Percentiles rank a stretch among this genome's conserved stretches.
Conservation (phyloP, 2,797 vertebrate genomes). For the Sphenopsis melanotis region DNA sequence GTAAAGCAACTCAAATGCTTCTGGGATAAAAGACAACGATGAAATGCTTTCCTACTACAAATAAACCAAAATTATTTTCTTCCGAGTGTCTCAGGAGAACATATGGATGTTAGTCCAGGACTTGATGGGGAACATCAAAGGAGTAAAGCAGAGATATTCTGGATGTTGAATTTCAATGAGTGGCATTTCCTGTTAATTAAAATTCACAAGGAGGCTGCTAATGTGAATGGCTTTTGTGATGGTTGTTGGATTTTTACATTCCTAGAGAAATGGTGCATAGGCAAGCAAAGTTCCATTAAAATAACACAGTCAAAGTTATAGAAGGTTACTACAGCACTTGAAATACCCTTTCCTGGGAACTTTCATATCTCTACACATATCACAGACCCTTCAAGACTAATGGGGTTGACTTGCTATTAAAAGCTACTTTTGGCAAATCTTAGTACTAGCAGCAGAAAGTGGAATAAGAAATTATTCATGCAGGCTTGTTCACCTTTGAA, state of each 20-base stretch:
- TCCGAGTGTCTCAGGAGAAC: neutral
- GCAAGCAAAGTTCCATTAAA: neutral
- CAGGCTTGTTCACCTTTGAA: neutral
- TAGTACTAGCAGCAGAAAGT: neutral
- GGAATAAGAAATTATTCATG: neutral
- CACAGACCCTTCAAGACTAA: neutral
- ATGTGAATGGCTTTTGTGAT: conserved; percentile 47
- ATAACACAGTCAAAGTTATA: neutral
- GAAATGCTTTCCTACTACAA: conserved; percentile 24
- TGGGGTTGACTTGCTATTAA: neutral
- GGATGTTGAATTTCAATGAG: conserved; percentile 36
- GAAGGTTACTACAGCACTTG: neutral
- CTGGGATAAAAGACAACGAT: neutral
- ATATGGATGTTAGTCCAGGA: neutral
- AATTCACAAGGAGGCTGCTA: conserved; percentile 47
- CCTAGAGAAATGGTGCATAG: neutral
- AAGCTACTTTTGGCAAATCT: neutral
- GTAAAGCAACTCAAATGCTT: neutral
- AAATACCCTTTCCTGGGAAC: neutral
- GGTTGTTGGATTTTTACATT: conserved; percentile 22
- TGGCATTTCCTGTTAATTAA: conserved; percentile 62
- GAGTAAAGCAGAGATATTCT: conserved; percentile 18
- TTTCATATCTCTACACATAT: neutral
- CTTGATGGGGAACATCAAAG: conserved; percentile 36
- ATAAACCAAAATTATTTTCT: conserved; percentile 26